A percentile compares a stretch with the other conserved stretches of the same genome.
phyloP scores from a whole-genome alignment of 2,113 vertebrate species.

The Hyperopisus bebe region DNA sequence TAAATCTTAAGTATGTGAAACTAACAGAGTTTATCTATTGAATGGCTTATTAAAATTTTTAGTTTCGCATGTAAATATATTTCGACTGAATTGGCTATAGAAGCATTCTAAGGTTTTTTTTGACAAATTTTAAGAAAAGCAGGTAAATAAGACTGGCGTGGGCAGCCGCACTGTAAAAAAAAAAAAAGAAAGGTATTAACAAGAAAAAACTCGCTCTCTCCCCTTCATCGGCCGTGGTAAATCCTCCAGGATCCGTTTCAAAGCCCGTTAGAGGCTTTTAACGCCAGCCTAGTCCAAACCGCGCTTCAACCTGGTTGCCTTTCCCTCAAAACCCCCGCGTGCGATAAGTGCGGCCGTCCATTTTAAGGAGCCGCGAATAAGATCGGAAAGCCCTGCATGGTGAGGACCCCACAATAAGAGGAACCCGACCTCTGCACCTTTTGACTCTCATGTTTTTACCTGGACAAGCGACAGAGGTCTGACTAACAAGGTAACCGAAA shows the following conservation, averaged over 20 bases:
- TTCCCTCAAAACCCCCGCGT: background rate
- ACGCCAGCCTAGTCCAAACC: background rate
- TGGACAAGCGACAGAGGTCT: conserved; percentile 55
- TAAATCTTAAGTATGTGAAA: background rate
- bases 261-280: background rate
- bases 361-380: conserved; percentile 61
- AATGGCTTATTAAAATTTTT: background rate
- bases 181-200: background rate
- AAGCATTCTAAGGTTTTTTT: background rate
- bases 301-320: background rate
- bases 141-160: conserved; percentile 50
- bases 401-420: conserved; percentile 42
- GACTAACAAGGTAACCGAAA: conserved; percentile 56
- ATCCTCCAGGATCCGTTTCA: background rate
- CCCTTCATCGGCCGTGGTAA: background rate
- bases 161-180: conserved; percentile 47
- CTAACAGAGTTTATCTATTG: background rate
- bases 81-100: background rate
- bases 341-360: conserved; percentile 41
- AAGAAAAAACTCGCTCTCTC: background rate
- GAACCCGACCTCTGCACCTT: conserved; percentile 60
- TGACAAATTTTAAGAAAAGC: background rate
- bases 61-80: background rate
- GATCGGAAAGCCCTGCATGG: conserved; percentile 34
- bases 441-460: conserved; percentile 57